These are phyloP conservation scores for Drosophila tripunctata DNA, from an alignment of 2,888 invertebrate species.

Conservation along the genomic window DNA sequence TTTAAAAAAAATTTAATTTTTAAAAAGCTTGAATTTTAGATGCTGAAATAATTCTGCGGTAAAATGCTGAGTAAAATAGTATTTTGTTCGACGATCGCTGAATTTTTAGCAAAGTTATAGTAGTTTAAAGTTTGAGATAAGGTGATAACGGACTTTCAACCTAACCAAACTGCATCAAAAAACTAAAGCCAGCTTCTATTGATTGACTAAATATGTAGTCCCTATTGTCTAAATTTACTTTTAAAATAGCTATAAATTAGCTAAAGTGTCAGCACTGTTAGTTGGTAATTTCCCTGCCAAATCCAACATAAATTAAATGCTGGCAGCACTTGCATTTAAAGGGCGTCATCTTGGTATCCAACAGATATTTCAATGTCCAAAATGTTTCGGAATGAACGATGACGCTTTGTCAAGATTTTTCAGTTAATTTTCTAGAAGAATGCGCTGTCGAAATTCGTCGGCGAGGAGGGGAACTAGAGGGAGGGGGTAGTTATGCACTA, in stretches of 20 bases:
- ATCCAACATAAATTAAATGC: constrained; percentile 73
- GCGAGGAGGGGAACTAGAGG: not conserved
- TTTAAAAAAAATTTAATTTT: no score
- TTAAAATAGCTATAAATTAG: not conserved
- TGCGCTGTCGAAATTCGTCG: not conserved
- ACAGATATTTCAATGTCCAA: constrained; percentile 53
- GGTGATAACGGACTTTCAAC: no score
- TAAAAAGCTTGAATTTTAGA: no score
- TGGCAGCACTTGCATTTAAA: constrained; percentile 54
- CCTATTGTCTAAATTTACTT: not conserved
- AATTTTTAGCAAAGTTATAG: no score
- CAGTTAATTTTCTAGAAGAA: constrained; percentile 44
- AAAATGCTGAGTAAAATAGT: no score
- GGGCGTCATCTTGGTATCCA: constrained; percentile 22
- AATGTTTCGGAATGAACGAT: constrained; percentile 46
- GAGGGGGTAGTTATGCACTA: not conserved
- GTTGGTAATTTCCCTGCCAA: not conserved
- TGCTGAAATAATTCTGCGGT: no score
- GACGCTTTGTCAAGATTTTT: constrained; percentile 56
- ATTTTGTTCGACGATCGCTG: no score
- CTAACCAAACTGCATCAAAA: no score
- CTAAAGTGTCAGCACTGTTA: constrained; percentile 11
- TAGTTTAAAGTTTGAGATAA: no score
- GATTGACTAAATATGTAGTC: no score
- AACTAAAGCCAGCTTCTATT: no score